Evolutionary conservation across 1,140 invertebrate species (phyloP).

Genomic region (Goniozus legneri): DNA sequence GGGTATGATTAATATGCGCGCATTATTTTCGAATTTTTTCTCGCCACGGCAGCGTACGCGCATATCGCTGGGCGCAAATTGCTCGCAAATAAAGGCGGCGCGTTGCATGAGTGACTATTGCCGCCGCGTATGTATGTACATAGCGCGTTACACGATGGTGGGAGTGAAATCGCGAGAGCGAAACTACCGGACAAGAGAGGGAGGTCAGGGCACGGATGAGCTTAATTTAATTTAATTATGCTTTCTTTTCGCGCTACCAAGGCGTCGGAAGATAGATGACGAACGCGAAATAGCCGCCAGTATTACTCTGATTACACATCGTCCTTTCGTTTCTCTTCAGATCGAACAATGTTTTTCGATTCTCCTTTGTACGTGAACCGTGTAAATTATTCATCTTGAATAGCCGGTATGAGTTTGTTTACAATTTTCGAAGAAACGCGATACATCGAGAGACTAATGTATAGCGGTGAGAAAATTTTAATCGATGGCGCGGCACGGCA

Average conservation of each 20-base stretch:
- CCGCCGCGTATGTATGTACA: conserved; percentile 28
- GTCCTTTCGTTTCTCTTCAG: too few species aligned
- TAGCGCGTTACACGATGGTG: not conserved
- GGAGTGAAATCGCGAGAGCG: not conserved
- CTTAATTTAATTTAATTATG: conserved; percentile 47
- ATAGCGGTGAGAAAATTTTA: too few species aligned
- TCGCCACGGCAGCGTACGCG: too few species aligned
- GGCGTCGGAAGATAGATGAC: conserved; percentile 35
- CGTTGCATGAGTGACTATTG: conserved; percentile 21
- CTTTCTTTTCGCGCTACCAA: conserved; percentile 35
- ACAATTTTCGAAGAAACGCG: too few species aligned
- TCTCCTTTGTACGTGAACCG: too few species aligned
- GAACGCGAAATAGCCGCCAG: too few species aligned
- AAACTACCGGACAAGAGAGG: conserved; percentile 3
- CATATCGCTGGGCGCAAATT: conserved; percentile 43
- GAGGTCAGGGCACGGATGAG: conserved; percentile 13
- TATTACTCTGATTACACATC: too few species aligned
- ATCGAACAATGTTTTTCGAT: too few species aligned
- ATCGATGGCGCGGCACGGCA: too few species aligned
- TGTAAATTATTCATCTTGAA: too few species aligned
- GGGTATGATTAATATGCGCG: conserved; percentile 47
- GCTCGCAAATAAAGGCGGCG: conserved; percentile 47
- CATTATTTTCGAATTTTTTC: conserved; percentile 52
- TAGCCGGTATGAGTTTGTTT: too few species aligned
- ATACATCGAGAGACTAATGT: too few species aligned